Base-by-base conservation (phyloP, 2,113 vertebrate species). In the Pycnonotus jocosus region DNA sequence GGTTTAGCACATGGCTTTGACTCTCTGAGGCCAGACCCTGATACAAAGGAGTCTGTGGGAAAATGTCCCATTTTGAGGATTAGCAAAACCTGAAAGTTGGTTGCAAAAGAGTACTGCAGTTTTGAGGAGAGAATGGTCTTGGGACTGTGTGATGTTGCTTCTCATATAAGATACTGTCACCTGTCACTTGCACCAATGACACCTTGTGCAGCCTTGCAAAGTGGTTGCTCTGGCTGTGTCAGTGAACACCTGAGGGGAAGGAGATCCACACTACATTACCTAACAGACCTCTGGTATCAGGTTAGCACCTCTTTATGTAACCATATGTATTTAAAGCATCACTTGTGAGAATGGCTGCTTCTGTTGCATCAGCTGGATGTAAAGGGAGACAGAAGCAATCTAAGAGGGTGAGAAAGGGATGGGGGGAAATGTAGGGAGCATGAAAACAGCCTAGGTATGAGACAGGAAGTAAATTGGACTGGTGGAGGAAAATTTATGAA, bases 301-400 rank as follows among this genome's bases (percentile, higher is more conserved):
- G 72, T 92, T 44, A 92, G 86, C 37, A 48, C 38, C 74, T 64
- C 37, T 85, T 95, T 93, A 94, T 73, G 62, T 85, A 95, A 94
- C 56, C 38, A 62, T 58, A 57, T 82, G 93, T 92, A 70, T 74
- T 93, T 87, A 93, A 93, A 90, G 84, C 50, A 69, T 58, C 1
- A 0, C 70, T 42, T 48, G 57, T 50, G 70, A 92, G 70, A 69
- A 30, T 31, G 61, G 71, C 65, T 89, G 83, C 72, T 73, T 76
- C 44, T 31, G 23, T 45, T 89, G 70, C n/a, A 60, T 76, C 44
- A 45, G n/a, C 18, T 77, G 38, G 33, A 14, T 44, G 23, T 31
- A 38, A 79, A 38, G 31, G 38, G 27, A 69, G 47, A 27, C 22
- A 38, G 65, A 57, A 69, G 40, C 37, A 69, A 48, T 23, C 11